Conservation (phyloP, 23 tunicate species). For the Diplosoma virens region DNA sequence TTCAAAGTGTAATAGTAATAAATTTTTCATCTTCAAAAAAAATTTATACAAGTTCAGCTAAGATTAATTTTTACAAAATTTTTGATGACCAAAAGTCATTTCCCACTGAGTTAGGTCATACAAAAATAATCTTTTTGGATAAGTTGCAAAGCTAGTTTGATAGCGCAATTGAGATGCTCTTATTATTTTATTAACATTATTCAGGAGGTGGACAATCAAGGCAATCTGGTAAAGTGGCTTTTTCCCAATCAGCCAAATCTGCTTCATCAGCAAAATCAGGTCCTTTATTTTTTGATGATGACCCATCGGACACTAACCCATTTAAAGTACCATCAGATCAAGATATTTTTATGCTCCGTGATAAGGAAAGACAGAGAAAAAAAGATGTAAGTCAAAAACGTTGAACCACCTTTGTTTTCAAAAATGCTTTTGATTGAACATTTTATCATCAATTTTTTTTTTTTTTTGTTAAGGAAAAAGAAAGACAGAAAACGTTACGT, state of each 20-base stretch:
- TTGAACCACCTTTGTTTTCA: too few relatives aligned
- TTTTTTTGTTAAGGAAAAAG: conserved; percentile 50
- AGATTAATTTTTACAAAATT: not conserved
- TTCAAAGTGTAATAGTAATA: too few relatives aligned
- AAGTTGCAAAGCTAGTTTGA: not conserved
- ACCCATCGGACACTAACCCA: conserved; percentile 52
- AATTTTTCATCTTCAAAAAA: too few relatives aligned
- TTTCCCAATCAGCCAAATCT: conserved; percentile 79
- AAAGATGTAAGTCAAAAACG: conserved; percentile 68
- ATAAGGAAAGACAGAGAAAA: conserved; percentile 76
- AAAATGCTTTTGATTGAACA: too few relatives aligned
- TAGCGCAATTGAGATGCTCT: not conserved
- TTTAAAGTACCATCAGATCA: conserved; percentile 89
- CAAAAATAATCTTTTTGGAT: too few relatives aligned
- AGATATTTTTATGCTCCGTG: conserved; percentile 92
- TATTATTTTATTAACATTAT: not conserved
- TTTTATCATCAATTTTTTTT: too few relatives aligned
- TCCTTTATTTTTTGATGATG: conserved; percentile 23
- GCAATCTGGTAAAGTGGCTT: conserved; percentile 77
- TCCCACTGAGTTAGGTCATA: not conserved
- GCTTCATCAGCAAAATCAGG: conserved; percentile 61
- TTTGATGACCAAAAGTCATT: too few relatives aligned
- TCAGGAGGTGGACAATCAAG: conserved; percentile 60
- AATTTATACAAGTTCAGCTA: not conserved
- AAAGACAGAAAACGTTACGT: conserved; percentile 43